Conservation (phyloP, 92 coral and sea anemone genomes). For the Palythoa caribaeorum region DNA sequence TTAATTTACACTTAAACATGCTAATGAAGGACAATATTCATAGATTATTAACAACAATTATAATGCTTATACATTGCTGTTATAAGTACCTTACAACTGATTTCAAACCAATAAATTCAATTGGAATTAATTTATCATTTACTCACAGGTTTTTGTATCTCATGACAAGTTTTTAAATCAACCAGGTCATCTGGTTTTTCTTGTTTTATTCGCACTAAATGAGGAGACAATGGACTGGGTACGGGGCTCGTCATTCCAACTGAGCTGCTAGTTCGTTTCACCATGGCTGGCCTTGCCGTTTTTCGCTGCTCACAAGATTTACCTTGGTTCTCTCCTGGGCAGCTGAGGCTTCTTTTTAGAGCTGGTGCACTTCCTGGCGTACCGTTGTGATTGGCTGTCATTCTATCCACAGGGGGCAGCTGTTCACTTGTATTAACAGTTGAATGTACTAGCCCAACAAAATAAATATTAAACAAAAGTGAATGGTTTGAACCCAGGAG, state of each 20-base stretch:
- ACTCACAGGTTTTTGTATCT: slow-evolving; percentile 70
- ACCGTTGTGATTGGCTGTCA: slow-evolving; percentile 38
- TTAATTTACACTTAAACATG: too few species aligned
- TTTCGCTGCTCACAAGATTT: background rate
- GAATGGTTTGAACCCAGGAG: too few species aligned
- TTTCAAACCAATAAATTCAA: too few species aligned
- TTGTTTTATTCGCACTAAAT: slow-evolving; percentile 63
- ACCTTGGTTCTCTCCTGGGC: slow-evolving; percentile 42
- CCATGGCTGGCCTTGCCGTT: slow-evolving; percentile 2
- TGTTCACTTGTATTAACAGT: slow-evolving; percentile 35
- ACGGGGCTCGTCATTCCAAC: slow-evolving; percentile 59
- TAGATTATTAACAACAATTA: too few species aligned
- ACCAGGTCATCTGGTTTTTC: slow-evolving; percentile 73
- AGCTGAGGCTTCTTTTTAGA: slow-evolving; percentile 79
- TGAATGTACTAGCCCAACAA: slow-evolving; percentile 8
- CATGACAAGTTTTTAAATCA: slow-evolving; percentile 70
- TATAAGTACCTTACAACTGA: too few species aligned
- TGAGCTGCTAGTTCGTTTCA: slow-evolving; percentile 76
- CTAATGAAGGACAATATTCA: too few species aligned
- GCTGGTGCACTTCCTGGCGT: slow-evolving; percentile 21
- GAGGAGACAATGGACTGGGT: slow-evolving; percentile 62
- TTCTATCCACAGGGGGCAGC: background rate
- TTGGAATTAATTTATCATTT: background rate
- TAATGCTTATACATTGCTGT: too few species aligned
- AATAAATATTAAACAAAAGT: background rate